Evolutionary conservation across 2,888 invertebrate genomes (phyloP), one percentile per base, ranked within the genome.

Genomic region (Aporophyla nigra): DNA sequence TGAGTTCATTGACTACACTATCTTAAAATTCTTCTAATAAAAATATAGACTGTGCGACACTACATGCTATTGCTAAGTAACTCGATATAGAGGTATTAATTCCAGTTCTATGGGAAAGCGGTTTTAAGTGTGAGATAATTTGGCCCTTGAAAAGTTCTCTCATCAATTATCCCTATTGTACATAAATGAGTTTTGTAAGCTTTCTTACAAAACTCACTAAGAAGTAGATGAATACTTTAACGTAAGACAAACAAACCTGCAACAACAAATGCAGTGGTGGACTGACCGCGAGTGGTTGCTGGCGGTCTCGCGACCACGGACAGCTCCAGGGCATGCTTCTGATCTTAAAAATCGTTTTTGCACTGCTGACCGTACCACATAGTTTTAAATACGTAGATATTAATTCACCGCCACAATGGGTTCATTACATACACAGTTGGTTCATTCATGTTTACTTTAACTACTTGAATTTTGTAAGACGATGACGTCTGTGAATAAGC

Each of bases 221-320:
- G 27, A 74, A 24, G 33, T 40, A 49, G 27, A 16, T 12, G 5
- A 54, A n/a, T 40, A 58, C 33, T 66, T 24, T 53, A 58, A 59
- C 46, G 70, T 59, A 74, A 74, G 67, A 72, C 70, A 85, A 86
- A 93, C 95, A 89, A 92, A 96, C 96, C 96, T 96, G 93, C 72
- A 92, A 83, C 73, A 94, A 85, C 80, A 94, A 88, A 71, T 94
- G 93, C 72, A 94, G 90, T 76, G 95, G 94, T 76, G 92, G 92
- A 86, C 93, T 95, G 89, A 94, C 93, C 88, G 90, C 92, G 58
- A 92, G 90, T 83, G 94, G 92, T 73, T 92, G 92, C 91, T 92
- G 94, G 72, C 93, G 94, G 82, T 93, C 94, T 69, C 93, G 94
- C 80, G 96, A 96, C 96, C 96, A 96, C 88, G 96, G 96, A 84